Conservation (phyloP, 2,113 vertebrate species). For the Lutjanus erythropterus region DNA sequence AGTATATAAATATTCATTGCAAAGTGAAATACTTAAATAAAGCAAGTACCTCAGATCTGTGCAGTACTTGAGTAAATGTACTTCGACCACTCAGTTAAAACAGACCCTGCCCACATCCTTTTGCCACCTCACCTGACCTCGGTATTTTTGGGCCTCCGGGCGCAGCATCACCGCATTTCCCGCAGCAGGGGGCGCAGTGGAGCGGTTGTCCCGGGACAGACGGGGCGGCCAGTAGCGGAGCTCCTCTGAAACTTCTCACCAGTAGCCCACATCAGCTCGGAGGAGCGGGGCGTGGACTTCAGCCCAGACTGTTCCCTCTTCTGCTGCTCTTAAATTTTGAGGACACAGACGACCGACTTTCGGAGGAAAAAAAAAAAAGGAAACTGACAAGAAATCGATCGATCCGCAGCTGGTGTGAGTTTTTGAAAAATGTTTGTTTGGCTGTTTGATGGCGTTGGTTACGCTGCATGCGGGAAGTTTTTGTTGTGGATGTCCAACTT, state of each 20-base stretch:
- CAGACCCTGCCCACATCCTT: not conserved
- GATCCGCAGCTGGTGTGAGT: slow-evolving; percentile 58
- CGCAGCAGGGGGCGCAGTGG: slow-evolving; percentile 56
- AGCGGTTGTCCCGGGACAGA: not conserved
- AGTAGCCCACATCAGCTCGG: slow-evolving; percentile 53
- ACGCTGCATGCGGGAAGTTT: not conserved
- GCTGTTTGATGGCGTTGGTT: not conserved
- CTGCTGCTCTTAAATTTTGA: slow-evolving; percentile 26
- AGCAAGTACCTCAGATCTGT: not conserved
- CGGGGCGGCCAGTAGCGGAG: slow-evolving; percentile 20
- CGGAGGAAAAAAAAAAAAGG: not conserved
- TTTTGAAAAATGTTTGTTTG: not conserved
- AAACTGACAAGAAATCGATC: slow-evolving; percentile 23
- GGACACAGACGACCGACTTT: slow-evolving; percentile 59
- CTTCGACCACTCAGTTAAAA: not conserved
- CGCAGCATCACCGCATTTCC: not conserved
- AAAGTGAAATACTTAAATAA: not conserved
- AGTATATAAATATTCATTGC: not conserved
- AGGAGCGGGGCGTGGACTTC: slow-evolving; percentile 79
- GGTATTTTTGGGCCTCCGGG: not conserved
- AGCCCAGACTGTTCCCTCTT: slow-evolving; percentile 25
- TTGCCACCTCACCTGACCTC: not conserved
- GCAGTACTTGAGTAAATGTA: not conserved
- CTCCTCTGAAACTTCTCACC: slow-evolving; percentile 38
- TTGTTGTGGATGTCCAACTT: slow-evolving; percentile 25